Percentiles rank a stretch among this genome's conserved stretches.
These are phyloP conservation scores for Dolichotis patagonum DNA, from an alignment of 2,113 vertebrate genomes.

Conservation along the genomic window DNA sequence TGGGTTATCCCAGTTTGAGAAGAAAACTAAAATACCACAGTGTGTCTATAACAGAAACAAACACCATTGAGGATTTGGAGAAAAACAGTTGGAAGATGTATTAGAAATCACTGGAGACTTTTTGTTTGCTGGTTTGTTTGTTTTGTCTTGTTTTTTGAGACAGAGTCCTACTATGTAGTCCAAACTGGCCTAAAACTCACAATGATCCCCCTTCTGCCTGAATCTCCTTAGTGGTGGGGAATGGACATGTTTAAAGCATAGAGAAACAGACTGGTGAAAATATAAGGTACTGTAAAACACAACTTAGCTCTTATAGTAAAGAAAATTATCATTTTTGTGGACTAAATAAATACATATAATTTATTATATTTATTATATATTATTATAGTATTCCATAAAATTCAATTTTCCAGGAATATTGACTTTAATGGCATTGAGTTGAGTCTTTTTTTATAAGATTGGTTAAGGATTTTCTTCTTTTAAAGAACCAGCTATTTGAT, in stretches of 20 bases:
- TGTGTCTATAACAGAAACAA: not conserved
- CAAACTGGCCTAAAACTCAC: not conserved
- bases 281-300: not conserved
- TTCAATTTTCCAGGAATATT: not conserved
- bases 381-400: not conserved
- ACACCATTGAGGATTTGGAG: not conserved
- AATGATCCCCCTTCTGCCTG: not conserved
- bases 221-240: not conserved
- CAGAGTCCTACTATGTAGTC: not conserved
- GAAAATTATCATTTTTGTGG: not conserved
- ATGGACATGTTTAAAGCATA: not conserved
- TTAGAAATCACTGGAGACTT: not conserved
- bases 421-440: not conserved
- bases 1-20: not conserved
- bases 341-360: not conserved
- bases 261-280: not conserved
- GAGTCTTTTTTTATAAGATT: not conserved
- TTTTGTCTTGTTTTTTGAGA: not conserved
- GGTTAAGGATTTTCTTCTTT: not conserved
- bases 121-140: not conserved
- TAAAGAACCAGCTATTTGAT: not conserved
- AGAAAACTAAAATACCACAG: not conserved
- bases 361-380: not conserved
- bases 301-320: not conserved
- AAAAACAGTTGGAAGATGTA: rapidly evolving